These are phyloP conservation scores for Propithecus deckenii DNA, from an alignment of 2,797 vertebrate species.

Conservation along the genomic window DNA sequence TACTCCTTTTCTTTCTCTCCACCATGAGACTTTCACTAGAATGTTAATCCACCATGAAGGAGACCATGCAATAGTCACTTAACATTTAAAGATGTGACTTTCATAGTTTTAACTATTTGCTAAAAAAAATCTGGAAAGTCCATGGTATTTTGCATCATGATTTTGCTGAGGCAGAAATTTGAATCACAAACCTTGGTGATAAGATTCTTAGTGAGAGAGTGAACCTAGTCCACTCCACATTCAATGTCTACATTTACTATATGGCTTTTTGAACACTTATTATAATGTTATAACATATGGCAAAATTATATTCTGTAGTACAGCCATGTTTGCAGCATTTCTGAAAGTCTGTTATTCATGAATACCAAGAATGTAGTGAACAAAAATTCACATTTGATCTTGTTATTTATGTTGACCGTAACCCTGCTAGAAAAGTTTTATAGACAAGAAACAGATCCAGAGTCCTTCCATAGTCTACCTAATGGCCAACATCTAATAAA, in stretches of 20 bases:
- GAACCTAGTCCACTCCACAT: background rate
- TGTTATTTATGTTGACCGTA: background rate
- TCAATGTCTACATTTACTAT: background rate
- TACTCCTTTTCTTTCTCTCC: background rate
- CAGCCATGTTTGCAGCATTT: background rate
- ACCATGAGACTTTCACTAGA: background rate
- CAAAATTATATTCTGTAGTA: background rate
- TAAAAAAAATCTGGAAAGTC: background rate
- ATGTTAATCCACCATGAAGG: background rate
- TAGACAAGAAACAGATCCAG: background rate
- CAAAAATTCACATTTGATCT: background rate
- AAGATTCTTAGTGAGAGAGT: background rate
- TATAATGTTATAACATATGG: background rate
- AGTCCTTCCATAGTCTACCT: background rate
- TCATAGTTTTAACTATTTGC: background rate
- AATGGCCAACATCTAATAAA: background rate
- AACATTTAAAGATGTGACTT: background rate
- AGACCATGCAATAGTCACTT: background rate
- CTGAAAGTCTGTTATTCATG: background rate
- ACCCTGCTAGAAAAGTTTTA: background rate
- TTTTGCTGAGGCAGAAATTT: background rate
- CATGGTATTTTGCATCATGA: background rate
- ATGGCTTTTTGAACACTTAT: background rate
- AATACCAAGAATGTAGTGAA: background rate
- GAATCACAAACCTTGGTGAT: background rate